Conservation (phyloP, 2,888 invertebrate genomes). For the Ditula angustiorana region DNA sequence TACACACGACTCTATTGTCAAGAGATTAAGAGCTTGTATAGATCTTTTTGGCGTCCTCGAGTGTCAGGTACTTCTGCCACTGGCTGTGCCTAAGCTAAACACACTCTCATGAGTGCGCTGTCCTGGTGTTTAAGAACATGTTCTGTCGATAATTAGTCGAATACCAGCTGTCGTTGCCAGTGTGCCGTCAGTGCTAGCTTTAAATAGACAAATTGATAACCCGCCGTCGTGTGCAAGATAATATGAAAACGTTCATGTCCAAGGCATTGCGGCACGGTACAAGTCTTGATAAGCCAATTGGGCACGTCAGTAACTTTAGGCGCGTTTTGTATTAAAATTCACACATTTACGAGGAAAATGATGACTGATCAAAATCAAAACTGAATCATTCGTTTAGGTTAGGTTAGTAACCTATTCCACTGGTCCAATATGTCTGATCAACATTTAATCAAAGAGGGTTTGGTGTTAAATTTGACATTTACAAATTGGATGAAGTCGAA, state of each 20-base stretch:
- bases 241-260: not conserved
- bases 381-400: conserved; percentile 46
- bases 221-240: not conserved
- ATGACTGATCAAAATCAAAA: not conserved
- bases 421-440: too few relatives aligned
- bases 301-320: not conserved
- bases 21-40: too few relatives aligned
- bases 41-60: too few relatives aligned
- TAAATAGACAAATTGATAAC: conserved; percentile 13
- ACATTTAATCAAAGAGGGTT: too few relatives aligned
- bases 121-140: conserved; percentile 16
- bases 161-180: conserved; percentile 1
- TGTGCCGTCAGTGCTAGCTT: not conserved
- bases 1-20: too few relatives aligned
- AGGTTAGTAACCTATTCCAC: conserved; percentile 47
- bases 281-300: conserved; percentile 1
- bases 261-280: not conserved
- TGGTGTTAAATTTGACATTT: too few relatives aligned
- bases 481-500: too few relatives aligned
- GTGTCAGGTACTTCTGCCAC: too few relatives aligned
- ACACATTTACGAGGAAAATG: not conserved
- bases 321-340: not conserved
- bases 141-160: conserved; percentile 10
- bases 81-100: conserved; percentile 18
- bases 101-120: not conserved